Evolutionary conservation across 1,140 invertebrate genomes (phyloP), one percentile per base, ranked within the genome.

Genomic region (Drosophila nigromelanica): DNA sequence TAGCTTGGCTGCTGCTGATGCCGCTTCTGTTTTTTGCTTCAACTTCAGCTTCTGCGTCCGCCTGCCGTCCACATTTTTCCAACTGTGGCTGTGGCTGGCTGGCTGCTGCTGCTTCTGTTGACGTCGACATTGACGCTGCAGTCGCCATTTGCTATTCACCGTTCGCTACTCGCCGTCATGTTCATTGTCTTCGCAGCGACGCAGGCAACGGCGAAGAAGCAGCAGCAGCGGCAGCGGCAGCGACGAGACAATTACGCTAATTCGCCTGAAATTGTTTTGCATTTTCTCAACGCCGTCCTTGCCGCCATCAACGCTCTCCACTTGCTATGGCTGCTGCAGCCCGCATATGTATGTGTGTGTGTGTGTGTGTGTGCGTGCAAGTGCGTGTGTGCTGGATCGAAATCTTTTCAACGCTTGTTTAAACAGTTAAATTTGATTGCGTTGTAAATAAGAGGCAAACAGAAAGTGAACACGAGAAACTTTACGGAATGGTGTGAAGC

Each of bases 351-450:
- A 48, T n/a, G 12, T 18, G 12, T 30, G n/a, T 40, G 48, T 66
- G 43, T 24, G 40, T 67, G 11, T 69, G 15, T 62, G 27, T 48
- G 35, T 58, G 52, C 62, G 40, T 42, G 45, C 45, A 45, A 66
- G 45, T 42, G 37, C 27, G 40, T 54, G 48, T 64, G 59, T 58
- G 55, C 43, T 66, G 24, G 70, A 58, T 73, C 66, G 56, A 68
- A 76, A 83, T 69, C 73, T 62, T 66, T 78, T 81, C 76, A 67
- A 78, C 79, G 79, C 79, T 78, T 81, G 79, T 81, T 82, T 82
- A 82, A 82, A 83, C 80, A 78, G 75, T 82, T 82, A 82, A 82
- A 82, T 82, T 82, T 82, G 75, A 82, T 82, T 82, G 79, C 79
- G 66, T 50, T 82, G 75, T 82, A 82, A 82, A 82, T 82, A 82